These are phyloP conservation scores for Rapana venosa DNA, from an alignment of 2,888 invertebrate genomes.

Conservation along the genomic window DNA sequence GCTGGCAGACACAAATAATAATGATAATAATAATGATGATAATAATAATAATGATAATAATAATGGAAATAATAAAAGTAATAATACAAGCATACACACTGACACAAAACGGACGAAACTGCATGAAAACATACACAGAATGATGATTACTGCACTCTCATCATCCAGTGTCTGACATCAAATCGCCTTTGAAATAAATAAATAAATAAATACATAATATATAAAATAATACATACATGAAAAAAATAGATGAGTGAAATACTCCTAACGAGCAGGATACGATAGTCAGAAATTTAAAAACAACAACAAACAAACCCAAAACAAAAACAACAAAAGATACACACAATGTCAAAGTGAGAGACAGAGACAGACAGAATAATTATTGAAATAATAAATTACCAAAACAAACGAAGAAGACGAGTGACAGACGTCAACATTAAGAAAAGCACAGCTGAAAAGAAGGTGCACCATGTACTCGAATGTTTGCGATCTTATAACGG, in stretches of 20 bases:
- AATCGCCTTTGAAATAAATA: background rate
- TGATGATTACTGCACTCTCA: too few species aligned
- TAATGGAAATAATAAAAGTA: background rate
- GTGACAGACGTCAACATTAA: too few species aligned
- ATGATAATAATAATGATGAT: background rate
- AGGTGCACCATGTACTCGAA: background rate
- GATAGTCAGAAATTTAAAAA: background rate
- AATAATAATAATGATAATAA: background rate
- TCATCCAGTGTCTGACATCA: too few species aligned
- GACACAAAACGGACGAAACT: background rate
- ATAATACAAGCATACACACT: too few species aligned
- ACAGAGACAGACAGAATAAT: too few species aligned
- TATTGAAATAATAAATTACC: too few species aligned
- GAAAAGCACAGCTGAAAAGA: too few species aligned
- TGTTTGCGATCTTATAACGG: background rate
- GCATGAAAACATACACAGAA: background rate
- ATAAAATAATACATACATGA: background rate
- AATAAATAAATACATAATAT: background rate
- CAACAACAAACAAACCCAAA: too few species aligned
- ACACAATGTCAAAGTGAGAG: background rate
- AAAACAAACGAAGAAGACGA: too few species aligned
- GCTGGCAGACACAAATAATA: background rate
- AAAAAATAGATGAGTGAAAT: background rate
- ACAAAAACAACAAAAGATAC: background rate
- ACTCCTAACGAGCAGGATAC: background rate